Conservation (phyloP, 30 jellyfish, hydroid and myxozoan species). For the Catostylus mosaicus region DNA sequence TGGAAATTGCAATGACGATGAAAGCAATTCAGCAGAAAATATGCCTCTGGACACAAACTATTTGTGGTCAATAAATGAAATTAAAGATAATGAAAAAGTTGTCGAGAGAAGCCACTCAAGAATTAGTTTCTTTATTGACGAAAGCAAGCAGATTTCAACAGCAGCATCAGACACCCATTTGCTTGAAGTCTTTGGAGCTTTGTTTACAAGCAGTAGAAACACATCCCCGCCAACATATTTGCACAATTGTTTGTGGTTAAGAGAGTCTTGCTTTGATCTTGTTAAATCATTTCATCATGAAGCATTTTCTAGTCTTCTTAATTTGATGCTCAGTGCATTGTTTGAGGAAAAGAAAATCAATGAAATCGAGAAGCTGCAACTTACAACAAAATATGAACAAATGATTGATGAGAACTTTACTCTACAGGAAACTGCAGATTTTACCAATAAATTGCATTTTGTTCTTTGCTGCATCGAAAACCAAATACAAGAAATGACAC, state of each 20-base stretch:
- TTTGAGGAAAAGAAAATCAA: conserved; percentile 28
- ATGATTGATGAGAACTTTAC: conserved; percentile 27
- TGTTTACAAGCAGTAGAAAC: conserved; percentile 44
- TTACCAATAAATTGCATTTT: conserved; percentile 43
- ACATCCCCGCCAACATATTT: conserved; percentile 41
- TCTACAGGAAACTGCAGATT: neutral
- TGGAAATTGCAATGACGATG: neutral
- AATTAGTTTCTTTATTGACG: conserved; percentile 18
- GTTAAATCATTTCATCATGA: conserved; percentile 31
- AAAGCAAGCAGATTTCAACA: conserved; percentile 13
- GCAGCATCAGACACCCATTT: neutral
- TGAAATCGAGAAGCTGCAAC: conserved; percentile 45
- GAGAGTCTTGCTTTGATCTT: conserved; percentile 41
- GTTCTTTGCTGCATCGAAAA: conserved; percentile 26
- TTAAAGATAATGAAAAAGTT: neutral
- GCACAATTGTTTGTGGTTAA: conserved; percentile 13
- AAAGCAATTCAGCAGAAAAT: neutral
- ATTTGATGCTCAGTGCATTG: conserved; percentile 34
- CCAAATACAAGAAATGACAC: conserved; percentile 9
- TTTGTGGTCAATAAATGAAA: conserved; percentile 1
- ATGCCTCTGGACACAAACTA: conserved; percentile 24
- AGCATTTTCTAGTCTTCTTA: conserved; percentile 35
- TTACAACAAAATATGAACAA: conserved; percentile 54
- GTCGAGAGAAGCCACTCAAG: conserved; percentile 46
- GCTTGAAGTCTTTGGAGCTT: conserved; percentile 21